Conservation (phyloP, 2,797 vertebrate genomes). For the Pteronotus mesoamericanus region DNA sequence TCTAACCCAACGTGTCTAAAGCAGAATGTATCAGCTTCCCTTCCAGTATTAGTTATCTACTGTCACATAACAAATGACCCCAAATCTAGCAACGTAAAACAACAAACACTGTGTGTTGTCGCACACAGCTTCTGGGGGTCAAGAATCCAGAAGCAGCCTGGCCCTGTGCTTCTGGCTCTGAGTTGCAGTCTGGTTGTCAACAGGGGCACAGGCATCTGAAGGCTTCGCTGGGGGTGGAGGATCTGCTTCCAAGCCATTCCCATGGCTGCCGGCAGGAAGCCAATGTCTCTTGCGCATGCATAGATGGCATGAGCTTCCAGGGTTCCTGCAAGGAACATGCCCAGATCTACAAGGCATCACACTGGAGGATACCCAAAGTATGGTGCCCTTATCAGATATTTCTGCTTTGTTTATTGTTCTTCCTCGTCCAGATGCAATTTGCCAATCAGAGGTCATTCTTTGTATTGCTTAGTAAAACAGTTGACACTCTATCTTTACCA, state of each 20-base stretch:
- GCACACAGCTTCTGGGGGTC: not conserved
- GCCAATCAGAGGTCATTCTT: not conserved
- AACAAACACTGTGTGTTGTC: not conserved
- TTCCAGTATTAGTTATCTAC: not conserved
- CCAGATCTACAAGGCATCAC: not conserved
- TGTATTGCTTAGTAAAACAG: not conserved
- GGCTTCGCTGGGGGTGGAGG: not conserved
- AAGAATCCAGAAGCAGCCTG: not conserved
- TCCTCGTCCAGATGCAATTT: not conserved
- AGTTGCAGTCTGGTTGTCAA: not conserved
- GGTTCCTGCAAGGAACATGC: not conserved
- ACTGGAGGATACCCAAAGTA: not conserved
- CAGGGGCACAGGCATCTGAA: not conserved
- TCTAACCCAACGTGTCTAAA: not conserved
- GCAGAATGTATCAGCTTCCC: not conserved
- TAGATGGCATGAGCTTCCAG: not conserved
- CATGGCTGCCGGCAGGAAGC: not conserved
- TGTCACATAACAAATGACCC: not conserved
- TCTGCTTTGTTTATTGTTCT: not conserved
- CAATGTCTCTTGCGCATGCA: not conserved
- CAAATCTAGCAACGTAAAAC: not conserved
- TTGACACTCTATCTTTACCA: not conserved
- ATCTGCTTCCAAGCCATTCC: not conserved
- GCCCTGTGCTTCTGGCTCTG: not conserved
- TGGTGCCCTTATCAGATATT: not conserved